Base-by-base conservation (phyloP, 2,888 invertebrate genomes). In the Arrhopalites spinosus region DNA sequence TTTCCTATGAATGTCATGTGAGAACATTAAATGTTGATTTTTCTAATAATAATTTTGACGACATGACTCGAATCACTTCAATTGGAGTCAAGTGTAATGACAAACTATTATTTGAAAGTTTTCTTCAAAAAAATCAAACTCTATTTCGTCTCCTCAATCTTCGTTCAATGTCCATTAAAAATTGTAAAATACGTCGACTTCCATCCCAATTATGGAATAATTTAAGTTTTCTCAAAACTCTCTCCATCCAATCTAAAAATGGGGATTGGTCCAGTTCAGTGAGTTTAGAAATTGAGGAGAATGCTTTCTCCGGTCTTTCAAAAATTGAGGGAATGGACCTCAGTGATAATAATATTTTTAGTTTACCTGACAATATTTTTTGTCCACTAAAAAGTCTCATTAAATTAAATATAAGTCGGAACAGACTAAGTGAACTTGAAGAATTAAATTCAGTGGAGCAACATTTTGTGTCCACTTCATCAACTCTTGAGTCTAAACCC, bases 301-400 rank as follows among this genome's bases (percentile, higher is more conserved):
- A 92, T 83, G 94, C 94, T 86, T 88, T 89, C 77, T 88, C 89
- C 76, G 91, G 92, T 76, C 80, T 83, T 25, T 89, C 90, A 79
- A 92, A 93, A 85, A 88, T 95, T 83, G 94, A 94, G 86, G 89
- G 91, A 82, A 88, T 95, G 80, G 94, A 95, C 85, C 87, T 95
- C 81, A 94, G 94, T 84, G 91, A 90, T 84, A 94, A 94, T 86
- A 94, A 94, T 86, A 93, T 95, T 85, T 93, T 93, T 93, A 92
- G 92, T 74, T 90, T 95, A 85, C 93, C 94, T 30, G 92, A 93
- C 84, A 91, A 91, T 84, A 88, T 93, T 81, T 94, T 95, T 86
- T 95, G 94, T 85, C 90, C 93, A 1, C 86, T 95, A 82, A 91
- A 91, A 63, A 93, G 92, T 85, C 87, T 95, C 83, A 90, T 92